These are phyloP conservation scores for Melanotaenia parkinsoni DNA, from an alignment of 2,797 vertebrate species.

Conservation along the genomic window DNA sequence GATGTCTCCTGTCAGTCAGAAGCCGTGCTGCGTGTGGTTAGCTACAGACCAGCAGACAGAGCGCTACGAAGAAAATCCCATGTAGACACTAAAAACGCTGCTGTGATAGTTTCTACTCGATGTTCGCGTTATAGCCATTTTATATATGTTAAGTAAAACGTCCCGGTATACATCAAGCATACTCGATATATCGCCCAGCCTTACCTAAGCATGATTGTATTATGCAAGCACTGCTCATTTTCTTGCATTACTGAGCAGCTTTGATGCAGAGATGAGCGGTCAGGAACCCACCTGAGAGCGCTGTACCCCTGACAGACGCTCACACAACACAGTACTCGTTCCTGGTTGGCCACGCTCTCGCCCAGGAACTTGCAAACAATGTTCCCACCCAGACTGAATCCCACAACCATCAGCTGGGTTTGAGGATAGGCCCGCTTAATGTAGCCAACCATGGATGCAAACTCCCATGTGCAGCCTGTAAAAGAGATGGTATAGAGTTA, in stretches of 20 bases:
- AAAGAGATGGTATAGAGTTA: constrained; percentile 22
- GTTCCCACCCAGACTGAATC: constrained; percentile 97
- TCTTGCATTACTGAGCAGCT: constrained; percentile 14
- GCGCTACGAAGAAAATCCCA: too few relatives aligned
- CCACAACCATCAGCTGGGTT: constrained; percentile 92
- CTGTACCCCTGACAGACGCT: constrained; percentile 98
- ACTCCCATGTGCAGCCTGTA: constrained; percentile 97
- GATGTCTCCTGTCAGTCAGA: too few relatives aligned
- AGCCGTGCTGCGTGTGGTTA: too few relatives aligned
- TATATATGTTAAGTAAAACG: too few relatives aligned
- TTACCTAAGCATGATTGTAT: constrained; percentile 1
- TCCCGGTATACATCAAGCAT: too few relatives aligned
- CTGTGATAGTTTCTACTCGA: too few relatives aligned
- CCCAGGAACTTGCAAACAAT: constrained; percentile 98
- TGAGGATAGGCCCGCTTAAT: constrained; percentile 92
- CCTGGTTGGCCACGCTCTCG: constrained; percentile 92
- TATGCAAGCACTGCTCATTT: constrained; percentile 27
- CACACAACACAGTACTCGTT: constrained; percentile 94
- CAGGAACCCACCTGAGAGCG: constrained; percentile 88
- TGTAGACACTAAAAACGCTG: too few relatives aligned
- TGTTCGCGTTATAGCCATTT: too few relatives aligned
- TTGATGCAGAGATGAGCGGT: constrained; percentile 30
- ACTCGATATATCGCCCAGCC: too few relatives aligned
- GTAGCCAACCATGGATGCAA: constrained; percentile 94
- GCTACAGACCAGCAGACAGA: too few relatives aligned